phyloP scores from a whole-genome alignment of 1,140 invertebrate genomes.

The Penaeus japonicus region DNA sequence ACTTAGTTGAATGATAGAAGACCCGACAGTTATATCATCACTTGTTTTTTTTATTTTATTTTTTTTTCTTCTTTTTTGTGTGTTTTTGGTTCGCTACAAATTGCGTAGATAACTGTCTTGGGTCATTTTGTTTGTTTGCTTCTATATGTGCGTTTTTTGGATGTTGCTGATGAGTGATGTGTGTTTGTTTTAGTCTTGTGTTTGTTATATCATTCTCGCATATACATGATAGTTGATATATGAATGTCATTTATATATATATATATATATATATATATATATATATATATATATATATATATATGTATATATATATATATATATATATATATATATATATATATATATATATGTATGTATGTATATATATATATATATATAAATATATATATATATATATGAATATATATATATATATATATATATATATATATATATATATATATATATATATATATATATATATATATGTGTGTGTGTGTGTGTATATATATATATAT shows the following conservation, averaged over 20 bases:
- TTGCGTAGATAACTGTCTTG: too few relatives aligned
- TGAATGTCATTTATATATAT: neutral
- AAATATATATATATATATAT: constrained; percentile 11
- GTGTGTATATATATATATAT: neutral
- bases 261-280: neutral
- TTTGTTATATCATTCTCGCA: neutral
- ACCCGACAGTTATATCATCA: too few relatives aligned
- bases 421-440: neutral
- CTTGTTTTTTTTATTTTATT: too few relatives aligned
- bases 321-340: neutral
- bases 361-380: neutral
- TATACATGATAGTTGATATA: neutral
- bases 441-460: neutral
- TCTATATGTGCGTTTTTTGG: neutral
- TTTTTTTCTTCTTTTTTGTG: too few relatives aligned
- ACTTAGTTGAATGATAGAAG: too few relatives aligned
- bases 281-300: neutral
- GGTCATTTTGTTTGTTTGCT: too few relatives aligned
- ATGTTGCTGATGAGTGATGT: neutral
- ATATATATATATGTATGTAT: neutral
- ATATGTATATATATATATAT: constrained; percentile 8
- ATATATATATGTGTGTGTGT: neutral
- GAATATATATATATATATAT: neutral
- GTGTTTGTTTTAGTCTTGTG: neutral
- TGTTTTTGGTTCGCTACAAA: too few relatives aligned